Percentiles rank a stretch among this genome's conserved stretches.
Evolutionary conservation across 2,113 vertebrate species (phyloP).

Genomic region (Stictonetta naevosa): DNA sequence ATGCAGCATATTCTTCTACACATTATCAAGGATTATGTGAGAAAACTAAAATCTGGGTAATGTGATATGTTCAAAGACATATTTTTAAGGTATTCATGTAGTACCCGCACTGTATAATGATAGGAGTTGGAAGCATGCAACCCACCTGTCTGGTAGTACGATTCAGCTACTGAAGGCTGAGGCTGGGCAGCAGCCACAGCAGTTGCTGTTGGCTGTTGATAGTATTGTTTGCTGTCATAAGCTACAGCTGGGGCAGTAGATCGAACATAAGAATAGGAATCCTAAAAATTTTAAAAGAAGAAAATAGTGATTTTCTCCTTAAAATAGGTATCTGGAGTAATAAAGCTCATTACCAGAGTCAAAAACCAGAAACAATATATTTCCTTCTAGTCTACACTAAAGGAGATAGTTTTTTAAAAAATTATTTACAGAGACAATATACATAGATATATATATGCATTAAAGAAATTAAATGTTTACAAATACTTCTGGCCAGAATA

Average conservation of each 20-base stretch:
- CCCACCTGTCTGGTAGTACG: conserved; percentile 96
- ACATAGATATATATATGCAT: background rate
- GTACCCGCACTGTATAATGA: background rate
- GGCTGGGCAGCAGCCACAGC: conserved; percentile 88
- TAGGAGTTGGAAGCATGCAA: background rate
- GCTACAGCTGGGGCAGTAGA: conserved; percentile 93
- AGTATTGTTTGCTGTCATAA: conserved; percentile 98
- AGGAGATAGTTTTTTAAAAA: background rate
- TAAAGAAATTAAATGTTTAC: background rate
- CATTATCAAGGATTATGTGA: background rate
- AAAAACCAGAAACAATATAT: background rate
- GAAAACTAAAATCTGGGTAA: background rate
- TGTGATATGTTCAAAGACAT: background rate
- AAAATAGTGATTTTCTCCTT: background rate
- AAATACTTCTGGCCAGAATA: background rate
- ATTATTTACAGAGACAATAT: background rate
- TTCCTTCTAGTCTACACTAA: background rate
- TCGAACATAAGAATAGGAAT: conserved; percentile 94
- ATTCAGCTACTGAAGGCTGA: conserved; percentile 93
- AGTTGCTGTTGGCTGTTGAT: conserved; percentile 92
- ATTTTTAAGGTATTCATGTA: background rate
- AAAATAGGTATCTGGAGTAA: background rate
- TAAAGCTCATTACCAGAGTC: background rate
- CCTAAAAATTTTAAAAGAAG: conserved; percentile 73
- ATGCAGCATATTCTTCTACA: background rate